These are phyloP conservation scores for Mystacornis crossleyi DNA, from an alignment of 2,113 vertebrate species.

Conservation along the genomic window DNA sequence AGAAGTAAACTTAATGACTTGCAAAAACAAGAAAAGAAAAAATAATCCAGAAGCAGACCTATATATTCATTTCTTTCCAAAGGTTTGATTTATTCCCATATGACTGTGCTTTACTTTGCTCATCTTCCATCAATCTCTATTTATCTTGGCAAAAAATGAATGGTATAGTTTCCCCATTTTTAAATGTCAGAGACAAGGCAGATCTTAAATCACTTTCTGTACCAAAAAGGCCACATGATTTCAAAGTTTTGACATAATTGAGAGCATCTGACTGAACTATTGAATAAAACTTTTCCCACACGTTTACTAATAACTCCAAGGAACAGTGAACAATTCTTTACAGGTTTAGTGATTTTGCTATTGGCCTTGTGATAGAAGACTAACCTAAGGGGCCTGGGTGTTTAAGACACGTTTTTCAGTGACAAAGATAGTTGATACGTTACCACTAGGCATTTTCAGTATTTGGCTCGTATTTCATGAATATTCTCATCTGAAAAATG, in stretches of 20 bases:
- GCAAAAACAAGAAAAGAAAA: not conserved
- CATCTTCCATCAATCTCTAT: not conserved
- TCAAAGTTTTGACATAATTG: not conserved
- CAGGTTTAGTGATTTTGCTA: slow-evolving; percentile 54
- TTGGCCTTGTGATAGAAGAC: slow-evolving; percentile 37
- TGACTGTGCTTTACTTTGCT: not conserved
- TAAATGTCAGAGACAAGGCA: not conserved
- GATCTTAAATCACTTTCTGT: not conserved
- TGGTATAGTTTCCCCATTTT: not conserved
- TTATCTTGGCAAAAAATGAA: not conserved
- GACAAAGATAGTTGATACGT: not conserved
- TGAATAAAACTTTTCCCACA: not conserved
- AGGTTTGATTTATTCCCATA: not conserved
- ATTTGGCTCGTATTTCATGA: not conserved
- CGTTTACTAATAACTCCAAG: not conserved
- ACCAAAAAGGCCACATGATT: not conserved
- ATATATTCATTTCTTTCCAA: not conserved
- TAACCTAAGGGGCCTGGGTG: slow-evolving; percentile 23
- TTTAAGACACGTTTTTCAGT: slow-evolving; percentile 62
- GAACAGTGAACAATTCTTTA: not conserved
- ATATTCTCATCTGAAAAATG: not conserved
- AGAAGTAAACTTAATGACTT: not conserved
- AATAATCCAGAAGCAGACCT: not conserved
- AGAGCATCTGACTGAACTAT: not conserved
- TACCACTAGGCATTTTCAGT: not conserved